Conservation (phyloP, 2,797 vertebrate species). For the Enteromius thamalakanensis region DNA sequence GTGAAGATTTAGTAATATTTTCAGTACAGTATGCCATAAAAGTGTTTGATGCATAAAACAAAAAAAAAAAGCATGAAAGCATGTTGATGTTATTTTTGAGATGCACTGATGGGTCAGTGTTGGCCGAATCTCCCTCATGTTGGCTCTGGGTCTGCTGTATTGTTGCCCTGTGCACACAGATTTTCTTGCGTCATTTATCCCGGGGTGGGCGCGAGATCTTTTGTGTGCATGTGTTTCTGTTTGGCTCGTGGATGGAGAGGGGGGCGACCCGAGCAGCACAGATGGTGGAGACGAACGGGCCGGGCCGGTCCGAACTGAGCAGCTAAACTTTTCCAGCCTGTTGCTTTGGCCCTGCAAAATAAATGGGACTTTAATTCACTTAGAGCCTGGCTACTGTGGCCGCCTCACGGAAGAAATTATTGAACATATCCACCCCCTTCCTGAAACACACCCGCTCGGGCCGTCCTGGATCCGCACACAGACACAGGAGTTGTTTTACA, state of each 20-base stretch:
- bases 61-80: not conserved
- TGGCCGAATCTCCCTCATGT: not conserved
- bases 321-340: conserved; percentile 91
- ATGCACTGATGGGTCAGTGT: not conserved
- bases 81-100: not conserved
- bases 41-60: not conserved
- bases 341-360: conserved; percentile 93
- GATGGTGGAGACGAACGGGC: conserved; percentile 92
- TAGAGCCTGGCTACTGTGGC: conserved; percentile 90
- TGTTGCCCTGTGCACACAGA: conserved; percentile 63
- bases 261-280: conserved; percentile 87
- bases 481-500: conserved; percentile 92
- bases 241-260: conserved; percentile 88
- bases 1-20: not conserved
- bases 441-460: conserved; percentile 48
- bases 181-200: conserved; percentile 79
- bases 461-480: conserved; percentile 26
- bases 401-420: conserved; percentile 89
- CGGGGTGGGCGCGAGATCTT: conserved; percentile 92
- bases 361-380: conserved; percentile 99
- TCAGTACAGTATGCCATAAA: not conserved
- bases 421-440: conserved; percentile 82
- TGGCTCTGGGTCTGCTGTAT: conserved; percentile 53
- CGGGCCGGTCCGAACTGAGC: conserved; percentile 85
- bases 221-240: conserved; percentile 86